phyloP scores from a whole-genome alignment of 2,888 invertebrate species.

The Ormyrus thymus region DNA sequence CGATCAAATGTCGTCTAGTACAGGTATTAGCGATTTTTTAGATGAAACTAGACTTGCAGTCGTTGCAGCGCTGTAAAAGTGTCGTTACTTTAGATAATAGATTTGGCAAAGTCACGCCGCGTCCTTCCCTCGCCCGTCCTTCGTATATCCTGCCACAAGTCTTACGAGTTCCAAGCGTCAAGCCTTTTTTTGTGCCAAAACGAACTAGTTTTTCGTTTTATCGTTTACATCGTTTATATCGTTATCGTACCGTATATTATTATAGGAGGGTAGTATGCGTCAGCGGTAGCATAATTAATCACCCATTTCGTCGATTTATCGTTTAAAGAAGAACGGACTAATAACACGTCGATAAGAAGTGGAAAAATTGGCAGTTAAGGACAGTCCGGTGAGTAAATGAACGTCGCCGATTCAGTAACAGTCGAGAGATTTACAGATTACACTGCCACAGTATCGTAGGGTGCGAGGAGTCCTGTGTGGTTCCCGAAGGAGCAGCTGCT shows the following conservation, averaged over 20 bases:
- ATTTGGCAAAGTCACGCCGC: conserved; percentile 35
- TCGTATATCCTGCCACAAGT: not conserved
- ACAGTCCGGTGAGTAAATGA: conserved; percentile 52
- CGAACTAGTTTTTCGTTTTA: not conserved
- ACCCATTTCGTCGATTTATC: not conserved
- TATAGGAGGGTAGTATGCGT: conserved; percentile 46
- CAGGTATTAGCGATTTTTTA: no score
- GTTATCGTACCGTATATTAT: not conserved
- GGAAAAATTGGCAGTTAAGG: conserved; percentile 58
- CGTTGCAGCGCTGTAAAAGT: not conserved
- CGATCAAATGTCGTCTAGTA: not conserved
- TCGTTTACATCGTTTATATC: no score
- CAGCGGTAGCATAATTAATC: conserved; percentile 46
- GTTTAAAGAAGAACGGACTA: conserved; percentile 44
- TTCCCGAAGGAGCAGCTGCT: conserved; percentile 76
- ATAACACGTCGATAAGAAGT: conserved; percentile 55
- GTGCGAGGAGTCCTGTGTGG: conserved; percentile 89
- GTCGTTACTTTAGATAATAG: not conserved
- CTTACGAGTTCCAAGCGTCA: not conserved
- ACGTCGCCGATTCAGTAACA: conserved; percentile 36
- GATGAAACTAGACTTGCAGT: no score
- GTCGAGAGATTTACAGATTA: conserved; percentile 85
- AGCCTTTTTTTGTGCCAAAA: conserved; percentile 32
- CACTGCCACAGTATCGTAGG: conserved; percentile 99
- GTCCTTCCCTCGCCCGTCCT: not conserved